These are phyloP conservation scores for Tethya wilhelma DNA, from an alignment of 37 sponge, comb jelly and placozoan species.

Conservation along the genomic window DNA sequence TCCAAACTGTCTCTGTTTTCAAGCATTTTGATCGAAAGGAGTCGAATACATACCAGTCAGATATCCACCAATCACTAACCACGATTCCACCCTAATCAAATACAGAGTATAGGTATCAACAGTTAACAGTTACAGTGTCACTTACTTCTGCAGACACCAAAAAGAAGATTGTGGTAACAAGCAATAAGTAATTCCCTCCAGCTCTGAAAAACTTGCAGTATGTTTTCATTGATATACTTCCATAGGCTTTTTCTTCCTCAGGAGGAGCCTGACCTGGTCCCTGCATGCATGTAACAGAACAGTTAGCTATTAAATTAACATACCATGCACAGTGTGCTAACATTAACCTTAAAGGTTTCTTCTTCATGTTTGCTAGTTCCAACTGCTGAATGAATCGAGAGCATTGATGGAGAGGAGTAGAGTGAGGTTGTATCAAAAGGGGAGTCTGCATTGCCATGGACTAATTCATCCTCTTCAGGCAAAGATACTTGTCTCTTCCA, in stretches of 20 bases:
- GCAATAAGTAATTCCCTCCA: conserved; percentile 44
- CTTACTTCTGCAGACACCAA: conserved; percentile 63
- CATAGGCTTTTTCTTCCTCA: conserved; percentile 52
- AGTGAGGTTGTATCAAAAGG: background rate
- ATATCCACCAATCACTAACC: conserved; percentile 75
- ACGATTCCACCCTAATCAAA: conserved; percentile 38
- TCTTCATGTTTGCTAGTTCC: conserved; percentile 38
- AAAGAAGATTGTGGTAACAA: conserved; percentile 12
- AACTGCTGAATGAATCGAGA: conserved; percentile 15
- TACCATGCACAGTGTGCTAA: no score
- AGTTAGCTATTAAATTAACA: background rate
- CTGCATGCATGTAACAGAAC: background rate
- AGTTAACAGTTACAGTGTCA: no score
- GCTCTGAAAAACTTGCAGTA: conserved; percentile 63
- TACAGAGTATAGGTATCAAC: background rate
- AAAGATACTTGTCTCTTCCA: no score
- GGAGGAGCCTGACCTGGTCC: conserved; percentile 1
- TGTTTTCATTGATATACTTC: conserved; percentile 49
- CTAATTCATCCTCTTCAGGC: background rate
- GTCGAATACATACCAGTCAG: conserved; percentile 77
- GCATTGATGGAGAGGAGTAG: background rate
- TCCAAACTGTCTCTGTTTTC: no score
- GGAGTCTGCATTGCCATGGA: background rate
- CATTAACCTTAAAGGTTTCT: no score
- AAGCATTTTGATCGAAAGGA: no score